A percentile compares a stretch with the other conserved stretches of the same genome.
Evolutionary conservation across 2,888 invertebrate genomes (phyloP).

Genomic region (Argyresthia goedartella): DNA sequence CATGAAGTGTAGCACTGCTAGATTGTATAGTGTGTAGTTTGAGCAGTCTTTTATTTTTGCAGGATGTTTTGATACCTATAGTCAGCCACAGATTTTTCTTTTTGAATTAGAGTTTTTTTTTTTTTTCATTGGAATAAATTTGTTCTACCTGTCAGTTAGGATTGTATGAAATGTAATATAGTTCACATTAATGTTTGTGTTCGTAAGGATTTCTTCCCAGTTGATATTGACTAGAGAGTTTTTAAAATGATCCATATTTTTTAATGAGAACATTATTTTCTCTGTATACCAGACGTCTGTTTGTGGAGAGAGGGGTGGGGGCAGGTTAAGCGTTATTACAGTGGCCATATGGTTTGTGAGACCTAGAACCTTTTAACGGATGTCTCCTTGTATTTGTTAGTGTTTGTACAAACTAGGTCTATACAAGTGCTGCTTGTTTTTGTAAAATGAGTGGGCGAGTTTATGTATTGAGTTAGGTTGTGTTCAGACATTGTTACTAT

Average conservation of each 20-base stretch:
- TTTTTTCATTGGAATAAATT: constrained; percentile 8
- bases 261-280: constrained; percentile 5
- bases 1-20: constrained; percentile 3
- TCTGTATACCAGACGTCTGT: neutral
- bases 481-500: neutral
- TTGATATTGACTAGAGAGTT: constrained; percentile 1
- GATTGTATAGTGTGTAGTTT: constrained; percentile 7
- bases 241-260: constrained; percentile 7
- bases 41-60: constrained; percentile 11
- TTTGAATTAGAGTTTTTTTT: neutral
- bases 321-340: neutral
- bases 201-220: constrained; percentile 2
- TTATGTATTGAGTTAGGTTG: neutral
- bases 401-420: neutral
- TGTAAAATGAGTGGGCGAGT: neutral
- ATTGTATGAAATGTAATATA: constrained; percentile 7
- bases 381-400: neutral
- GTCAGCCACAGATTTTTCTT: constrained; percentile 6
- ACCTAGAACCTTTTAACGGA: neutral
- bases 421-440: neutral
- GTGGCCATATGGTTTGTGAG: neutral
- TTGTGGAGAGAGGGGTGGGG: neutral
- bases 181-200: constrained; percentile 8
- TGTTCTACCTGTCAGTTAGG: constrained; percentile 4
- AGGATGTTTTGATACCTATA: constrained; percentile 10